A percentile compares a stretch with the other conserved stretches of the same genome.
These are phyloP conservation scores for Alviniconcha strummeri DNA, from an alignment of 2,888 invertebrate species.

Conservation along the genomic window DNA sequence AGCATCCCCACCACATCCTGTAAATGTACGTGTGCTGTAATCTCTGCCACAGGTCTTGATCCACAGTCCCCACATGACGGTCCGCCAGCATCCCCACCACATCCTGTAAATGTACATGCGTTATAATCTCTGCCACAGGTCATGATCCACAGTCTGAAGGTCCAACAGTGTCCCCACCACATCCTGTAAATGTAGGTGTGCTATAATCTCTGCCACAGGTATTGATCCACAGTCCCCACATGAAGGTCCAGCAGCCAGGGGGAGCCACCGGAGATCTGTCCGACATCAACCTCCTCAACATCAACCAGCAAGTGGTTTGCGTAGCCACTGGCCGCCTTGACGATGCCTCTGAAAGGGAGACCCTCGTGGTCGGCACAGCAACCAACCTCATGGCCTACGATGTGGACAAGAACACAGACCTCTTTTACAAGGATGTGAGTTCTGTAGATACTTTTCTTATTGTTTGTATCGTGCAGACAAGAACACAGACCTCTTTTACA, in stretches of 20 bases:
- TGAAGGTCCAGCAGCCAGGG: conserved; percentile 78
- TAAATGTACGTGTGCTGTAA: too few relatives aligned
- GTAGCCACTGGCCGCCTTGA: conserved; percentile 83
- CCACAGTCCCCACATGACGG: too few relatives aligned
- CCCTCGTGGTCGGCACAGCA: conserved; percentile 87
- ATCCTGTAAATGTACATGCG: too few relatives aligned
- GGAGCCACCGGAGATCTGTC: conserved; percentile 77
- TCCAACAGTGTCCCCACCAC: too few relatives aligned
- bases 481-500: conserved; percentile 92
- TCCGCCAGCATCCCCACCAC: too few relatives aligned
- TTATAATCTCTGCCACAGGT: too few relatives aligned
- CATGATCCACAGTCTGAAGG: too few relatives aligned
- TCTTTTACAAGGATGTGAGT: conserved; percentile 89
- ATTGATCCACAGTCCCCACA: conserved; percentile 88
- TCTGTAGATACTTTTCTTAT: neutral
- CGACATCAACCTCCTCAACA: conserved; percentile 80
- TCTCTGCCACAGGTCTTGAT: too few relatives aligned
- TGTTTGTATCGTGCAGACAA: conserved; percentile 82
- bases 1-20: too few relatives aligned
- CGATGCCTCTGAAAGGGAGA: conserved; percentile 79
- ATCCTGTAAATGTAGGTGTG: too few relatives aligned
- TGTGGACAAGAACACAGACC: conserved; percentile 91
- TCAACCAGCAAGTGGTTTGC: conserved; percentile 86
- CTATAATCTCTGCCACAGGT: conserved; percentile 76
- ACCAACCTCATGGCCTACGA: conserved; percentile 88